phyloP scores from a whole-genome alignment of 2,113 vertebrate genomes.

The Chlorodrepanis virens region DNA sequence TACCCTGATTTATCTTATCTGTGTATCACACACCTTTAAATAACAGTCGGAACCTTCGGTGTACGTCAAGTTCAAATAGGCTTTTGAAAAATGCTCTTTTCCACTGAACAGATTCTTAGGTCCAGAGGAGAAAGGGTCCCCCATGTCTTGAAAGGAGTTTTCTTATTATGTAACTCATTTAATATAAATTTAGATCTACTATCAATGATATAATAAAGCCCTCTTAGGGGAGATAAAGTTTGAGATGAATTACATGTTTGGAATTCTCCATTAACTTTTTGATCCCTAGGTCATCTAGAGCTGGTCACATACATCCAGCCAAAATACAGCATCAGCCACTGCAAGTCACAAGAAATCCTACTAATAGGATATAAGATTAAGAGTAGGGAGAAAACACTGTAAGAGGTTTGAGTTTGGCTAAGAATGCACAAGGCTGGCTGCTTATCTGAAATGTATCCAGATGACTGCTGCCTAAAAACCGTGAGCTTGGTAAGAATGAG shows the following conservation, averaged over 20 bases:
- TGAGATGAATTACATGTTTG: background rate
- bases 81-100: background rate
- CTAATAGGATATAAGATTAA: background rate
- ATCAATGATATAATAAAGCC: background rate
- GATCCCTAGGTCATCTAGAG: background rate
- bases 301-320: background rate
- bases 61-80: background rate
- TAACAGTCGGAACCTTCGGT: background rate
- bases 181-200: background rate
- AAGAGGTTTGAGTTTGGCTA: slow-evolving; percentile 5
- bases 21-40: background rate
- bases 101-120: background rate
- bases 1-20: background rate
- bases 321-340: background rate
- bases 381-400: background rate
- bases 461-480: background rate
- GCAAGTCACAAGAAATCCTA: background rate
- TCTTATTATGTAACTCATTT: background rate
- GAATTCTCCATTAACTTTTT: slow-evolving; percentile 33
- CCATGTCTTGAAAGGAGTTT: background rate
- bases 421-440: background rate
- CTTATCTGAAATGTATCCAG: background rate
- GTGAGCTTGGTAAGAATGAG: background rate
- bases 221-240: background rate
- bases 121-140: background rate